Evolutionary conservation across 2,113 vertebrate genomes (phyloP), one percentile per base, ranked within the genome.

Genomic region (Romanogobio albipinnatus): DNA sequence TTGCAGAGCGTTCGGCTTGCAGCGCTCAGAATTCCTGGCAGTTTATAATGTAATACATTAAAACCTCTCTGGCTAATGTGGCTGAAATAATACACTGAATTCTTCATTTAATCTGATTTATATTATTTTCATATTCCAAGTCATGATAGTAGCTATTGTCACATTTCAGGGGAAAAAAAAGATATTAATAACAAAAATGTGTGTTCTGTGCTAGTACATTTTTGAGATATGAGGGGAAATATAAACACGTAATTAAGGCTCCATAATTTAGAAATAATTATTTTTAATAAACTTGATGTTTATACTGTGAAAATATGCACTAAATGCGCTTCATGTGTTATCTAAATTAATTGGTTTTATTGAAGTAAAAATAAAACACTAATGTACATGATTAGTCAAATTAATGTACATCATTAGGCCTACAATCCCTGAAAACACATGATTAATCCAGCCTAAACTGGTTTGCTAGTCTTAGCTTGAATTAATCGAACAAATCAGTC

Each of bases 1-100:
- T 82, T 71, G 47, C 43, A 70, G 26, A 53, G 39, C 2, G 6
- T 64, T 80, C 58, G 14, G n/a, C 47, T 49, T 33, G 62, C 62
- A 24, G 29, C 62, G 22, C 29, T 49, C 45, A 4, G 59, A 80
- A 29, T 80, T 24, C 64, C 66, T 58, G 22, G 29, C 33, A 71
- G 47, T 19, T 82, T 73, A 24, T 71, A 82, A 82, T 43, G 81
- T 24, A 82, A 82, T 82, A 24, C 22, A 33, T 51, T 68, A 71
- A 82, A 73, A 58, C 9, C 81, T 56, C 19, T 58, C 47, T 39
- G 66, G 66, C 64, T 71, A 58, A 24, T 82, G 80, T 82, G 26
- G 29, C 47, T 56, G 80, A 36, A 36, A 81, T 82, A 56, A 81
- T 70, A 70, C 22, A 26, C 0, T 15, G 73, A 14, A 45, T 9